These are phyloP conservation scores for Agapornis roseicollis DNA, from an alignment of 2,113 vertebrate species.

Conservation along the genomic window DNA sequence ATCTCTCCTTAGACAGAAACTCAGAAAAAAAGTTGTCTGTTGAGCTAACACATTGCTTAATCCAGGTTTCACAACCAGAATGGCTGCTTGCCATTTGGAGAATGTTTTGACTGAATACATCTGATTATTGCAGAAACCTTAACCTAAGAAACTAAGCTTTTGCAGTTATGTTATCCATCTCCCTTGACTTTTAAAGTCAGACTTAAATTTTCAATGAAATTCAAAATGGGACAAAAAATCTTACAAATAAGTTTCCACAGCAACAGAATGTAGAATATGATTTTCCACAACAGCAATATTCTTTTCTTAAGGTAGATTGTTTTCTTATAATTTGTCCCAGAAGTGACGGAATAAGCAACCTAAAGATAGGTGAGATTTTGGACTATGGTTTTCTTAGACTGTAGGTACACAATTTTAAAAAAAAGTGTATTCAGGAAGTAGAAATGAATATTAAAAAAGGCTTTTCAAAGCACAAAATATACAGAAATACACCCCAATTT, in stretches of 20 bases:
- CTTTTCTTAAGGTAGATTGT: rapidly evolving
- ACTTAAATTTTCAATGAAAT: not conserved
- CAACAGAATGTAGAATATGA: not conserved
- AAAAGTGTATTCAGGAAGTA: not conserved
- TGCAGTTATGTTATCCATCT: not conserved
- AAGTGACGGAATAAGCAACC: not conserved
- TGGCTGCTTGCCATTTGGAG: not conserved
- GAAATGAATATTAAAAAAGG: not conserved
- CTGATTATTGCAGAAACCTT: not conserved
- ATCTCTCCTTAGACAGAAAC: not conserved
- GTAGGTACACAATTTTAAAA: rapidly evolving
- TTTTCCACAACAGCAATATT: not conserved
- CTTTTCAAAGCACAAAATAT: not conserved
- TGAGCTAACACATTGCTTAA: conserved; percentile 6
- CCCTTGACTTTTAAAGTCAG: not conserved
- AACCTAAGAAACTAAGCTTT: not conserved
- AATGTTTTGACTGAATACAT: not conserved
- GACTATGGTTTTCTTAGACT: not conserved
- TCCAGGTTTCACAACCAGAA: conserved; percentile 27
- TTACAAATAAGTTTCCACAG: not conserved
- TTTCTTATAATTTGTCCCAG: not conserved
- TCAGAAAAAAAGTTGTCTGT: not conserved
- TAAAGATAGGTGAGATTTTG: not conserved
- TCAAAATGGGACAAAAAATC: not conserved
- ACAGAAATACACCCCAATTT: not conserved